Evolutionary conservation across 2,797 vertebrate genomes (phyloP), one percentile per base, ranked within the genome.

Genomic region (Adelosebastes latens): DNA sequence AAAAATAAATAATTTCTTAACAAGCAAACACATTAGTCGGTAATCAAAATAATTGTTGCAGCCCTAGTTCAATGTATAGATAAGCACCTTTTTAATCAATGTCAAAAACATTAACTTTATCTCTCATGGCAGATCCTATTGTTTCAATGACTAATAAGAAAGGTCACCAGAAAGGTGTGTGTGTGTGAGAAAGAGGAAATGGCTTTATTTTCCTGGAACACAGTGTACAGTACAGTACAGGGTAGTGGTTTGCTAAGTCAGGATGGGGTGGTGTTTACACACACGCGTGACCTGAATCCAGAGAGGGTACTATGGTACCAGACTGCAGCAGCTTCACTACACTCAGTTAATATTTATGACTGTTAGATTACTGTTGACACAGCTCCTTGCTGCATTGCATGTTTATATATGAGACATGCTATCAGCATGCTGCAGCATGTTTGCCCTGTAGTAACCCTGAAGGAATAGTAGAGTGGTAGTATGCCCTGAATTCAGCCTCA

Each of bases 401-500:
- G 56, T 85, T 73, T 66, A 52, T 16, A 27, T 22, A 11, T 14
- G 12, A 53, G 11, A 13, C 86, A 80, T n/a, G 56, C 29, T 74
- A 32, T 29, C 20, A 5, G 27, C 8, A 32, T 20, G 29, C 16
- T 18, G 71, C 56, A 1, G 52, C 10, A 49, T 14, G 62, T 73
- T 81, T 89, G 79, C 1, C 82, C 83, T 65, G 12, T 29, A 85
- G 75, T 90, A 88, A 94, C 91, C 87, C 9, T 18, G 5, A 49
- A 0, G 27, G 25, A 16, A 1, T 0, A 1, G 0, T 0, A 0
- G 0, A 0, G 0, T 0, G 0, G 0, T 0, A 0, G 0, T 22
- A 0, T 5, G 9, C 75, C 89, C 88, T 31, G 27, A 39, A 2
- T 24, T 4, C 0, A 1, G 78, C 4, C 85, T 86, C 6, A 32